phyloP scores from a whole-genome alignment of 2,888 invertebrate species.

The Abscondita cerata region DNA sequence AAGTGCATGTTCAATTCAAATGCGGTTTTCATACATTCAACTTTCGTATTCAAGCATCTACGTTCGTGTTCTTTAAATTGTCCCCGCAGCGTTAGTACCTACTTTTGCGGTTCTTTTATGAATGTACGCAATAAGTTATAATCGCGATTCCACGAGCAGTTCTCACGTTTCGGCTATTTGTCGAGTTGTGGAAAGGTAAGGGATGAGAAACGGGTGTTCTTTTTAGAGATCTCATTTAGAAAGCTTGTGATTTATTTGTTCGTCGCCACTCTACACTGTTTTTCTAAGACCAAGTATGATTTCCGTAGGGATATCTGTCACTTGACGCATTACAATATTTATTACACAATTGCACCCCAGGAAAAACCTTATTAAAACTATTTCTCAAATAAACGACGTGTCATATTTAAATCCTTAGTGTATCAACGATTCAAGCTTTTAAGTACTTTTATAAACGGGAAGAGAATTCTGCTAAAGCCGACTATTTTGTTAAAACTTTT shows the following conservation, averaged over 20 bases:
- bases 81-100: constrained; percentile 12
- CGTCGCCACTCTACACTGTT: constrained; percentile 28
- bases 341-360: constrained; percentile 19
- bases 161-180: constrained; percentile 37
- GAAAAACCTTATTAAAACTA: neutral
- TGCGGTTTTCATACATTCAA: constrained; percentile 7
- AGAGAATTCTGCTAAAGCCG: too few relatives aligned
- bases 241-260: constrained; percentile 37
- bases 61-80: constrained; percentile 11
- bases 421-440: too few relatives aligned
- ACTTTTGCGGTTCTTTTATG: constrained; percentile 25
- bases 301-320: constrained; percentile 38
- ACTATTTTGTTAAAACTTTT: too few relatives aligned
- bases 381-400: neutral
- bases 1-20: constrained; percentile 12
- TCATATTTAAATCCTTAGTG: too few relatives aligned
- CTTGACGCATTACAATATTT: constrained; percentile 35
- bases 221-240: constrained; percentile 37
- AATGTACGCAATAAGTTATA: constrained; percentile 36
- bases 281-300: constrained; percentile 32
- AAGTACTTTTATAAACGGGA: too few relatives aligned
- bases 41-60: neutral
- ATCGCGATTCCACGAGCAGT: constrained; percentile 32
- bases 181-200: constrained; percentile 29
- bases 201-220: constrained; percentile 22